Evolutionary conservation across 2,888 invertebrate species (phyloP).

Genomic region (Salpingus planirostris): DNA sequence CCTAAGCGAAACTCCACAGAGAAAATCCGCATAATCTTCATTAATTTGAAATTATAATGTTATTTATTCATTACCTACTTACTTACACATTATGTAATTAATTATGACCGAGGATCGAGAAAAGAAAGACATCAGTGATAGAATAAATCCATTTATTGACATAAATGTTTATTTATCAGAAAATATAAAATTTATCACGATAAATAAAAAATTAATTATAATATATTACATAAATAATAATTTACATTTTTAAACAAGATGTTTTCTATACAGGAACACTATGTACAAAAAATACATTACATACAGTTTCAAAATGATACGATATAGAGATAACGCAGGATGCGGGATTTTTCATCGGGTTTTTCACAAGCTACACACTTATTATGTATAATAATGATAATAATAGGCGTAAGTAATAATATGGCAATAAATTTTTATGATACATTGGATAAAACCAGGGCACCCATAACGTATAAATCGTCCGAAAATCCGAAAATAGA

Average conservation of each 20-base stretch:
- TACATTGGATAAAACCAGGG: too few relatives aligned
- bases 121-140: neutral
- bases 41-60: neutral
- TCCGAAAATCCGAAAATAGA: neutral
- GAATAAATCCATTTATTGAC: conserved; percentile 5
- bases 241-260: conserved; percentile 22
- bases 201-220: too few relatives aligned
- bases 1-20: too few relatives aligned
- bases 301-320: conserved; percentile 16
- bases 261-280: conserved; percentile 22
- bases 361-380: too few relatives aligned
- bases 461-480: too few relatives aligned
- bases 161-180: conserved; percentile 18
- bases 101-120: neutral
- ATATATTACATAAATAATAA: conserved; percentile 30
- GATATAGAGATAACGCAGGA: too few relatives aligned
- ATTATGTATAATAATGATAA: too few relatives aligned
- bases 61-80: neutral
- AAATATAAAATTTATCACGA: conserved; percentile 23
- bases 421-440: too few relatives aligned
- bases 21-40: too few relatives aligned
- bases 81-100: neutral
- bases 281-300: conserved; percentile 28
- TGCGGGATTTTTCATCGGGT: too few relatives aligned
- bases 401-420: too few relatives aligned